These are phyloP conservation scores for Tipula lateralis DNA, from an alignment of 2,888 invertebrate species.

Conservation along the genomic window DNA sequence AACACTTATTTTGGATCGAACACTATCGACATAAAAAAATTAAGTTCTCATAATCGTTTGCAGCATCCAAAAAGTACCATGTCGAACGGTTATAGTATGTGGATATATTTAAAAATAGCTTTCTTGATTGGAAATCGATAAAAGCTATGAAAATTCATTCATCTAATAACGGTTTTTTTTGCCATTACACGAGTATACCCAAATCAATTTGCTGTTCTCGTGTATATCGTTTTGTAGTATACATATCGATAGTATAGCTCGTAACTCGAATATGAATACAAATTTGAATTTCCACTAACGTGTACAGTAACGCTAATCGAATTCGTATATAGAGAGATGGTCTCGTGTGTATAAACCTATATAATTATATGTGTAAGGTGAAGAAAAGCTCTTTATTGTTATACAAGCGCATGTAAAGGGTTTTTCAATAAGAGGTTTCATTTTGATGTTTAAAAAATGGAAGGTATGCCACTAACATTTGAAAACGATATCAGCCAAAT, in stretches of 20 bases:
- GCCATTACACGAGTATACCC: background rate
- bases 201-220: background rate
- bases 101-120: too few relatives aligned
- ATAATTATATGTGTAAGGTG: too few relatives aligned
- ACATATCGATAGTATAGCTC: background rate
- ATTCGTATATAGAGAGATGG: too few relatives aligned
- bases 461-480: too few relatives aligned
- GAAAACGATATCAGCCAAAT: too few relatives aligned
- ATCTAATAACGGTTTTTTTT: background rate
- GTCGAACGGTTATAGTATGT: too few relatives aligned
- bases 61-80: background rate
- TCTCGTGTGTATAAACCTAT: too few relatives aligned
- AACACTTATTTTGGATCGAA: background rate
- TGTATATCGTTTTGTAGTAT: background rate
- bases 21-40: background rate
- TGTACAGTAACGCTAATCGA: background rate
- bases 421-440: too few relatives aligned
- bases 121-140: background rate
- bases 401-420: too few relatives aligned
- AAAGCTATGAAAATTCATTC: background rate
- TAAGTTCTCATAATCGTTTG: background rate
- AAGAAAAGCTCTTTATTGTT: too few relatives aligned
- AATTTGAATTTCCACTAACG: background rate
- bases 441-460: too few relatives aligned
- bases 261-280: background rate